Evolutionary conservation across 2,797 vertebrate genomes (phyloP).

Genomic region (Sebastes nivosus): DNA sequence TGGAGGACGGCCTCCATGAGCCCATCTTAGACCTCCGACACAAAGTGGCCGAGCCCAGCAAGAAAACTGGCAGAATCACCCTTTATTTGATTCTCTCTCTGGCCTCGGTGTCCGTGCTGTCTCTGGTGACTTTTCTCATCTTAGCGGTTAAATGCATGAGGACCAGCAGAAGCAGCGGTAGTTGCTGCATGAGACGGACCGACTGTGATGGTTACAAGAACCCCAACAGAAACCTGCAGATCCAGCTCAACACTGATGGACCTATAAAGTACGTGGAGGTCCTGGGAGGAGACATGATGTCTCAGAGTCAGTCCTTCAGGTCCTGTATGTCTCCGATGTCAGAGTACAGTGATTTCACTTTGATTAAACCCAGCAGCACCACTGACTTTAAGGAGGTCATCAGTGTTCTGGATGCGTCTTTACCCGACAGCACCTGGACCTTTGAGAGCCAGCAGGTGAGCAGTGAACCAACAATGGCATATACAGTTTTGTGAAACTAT

Average conservation of each 20-base stretch:
- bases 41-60: slow-evolving; percentile 58
- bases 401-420: slow-evolving; percentile 76
- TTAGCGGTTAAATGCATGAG: slow-evolving; percentile 77
- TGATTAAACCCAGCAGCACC: slow-evolving; percentile 81
- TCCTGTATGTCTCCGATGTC: slow-evolving; percentile 82
- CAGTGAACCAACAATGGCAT: neutral
- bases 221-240: slow-evolving; percentile 81
- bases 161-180: slow-evolving; percentile 61
- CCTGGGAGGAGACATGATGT: slow-evolving; percentile 81
- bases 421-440: slow-evolving; percentile 78
- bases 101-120: slow-evolving; percentile 76
- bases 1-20: slow-evolving; percentile 75
- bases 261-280: slow-evolving; percentile 84
- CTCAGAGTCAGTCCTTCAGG: slow-evolving; percentile 83
- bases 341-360: slow-evolving; percentile 83
- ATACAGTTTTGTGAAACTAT: neutral
- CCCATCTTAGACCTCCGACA: slow-evolving; percentile 70
- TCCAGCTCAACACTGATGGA: slow-evolving; percentile 82
- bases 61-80: slow-evolving; percentile 69
- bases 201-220: slow-evolving; percentile 78
- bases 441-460: slow-evolving; percentile 82
- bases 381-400: slow-evolving; percentile 78
- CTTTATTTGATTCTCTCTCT: slow-evolving; percentile 78
- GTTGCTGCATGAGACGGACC: slow-evolving; percentile 69
- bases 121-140: slow-evolving; percentile 74